These are phyloP conservation scores for Triplophysa yarkandensis DNA, from an alignment of 2,797 vertebrate genomes.

Conservation along the genomic window DNA sequence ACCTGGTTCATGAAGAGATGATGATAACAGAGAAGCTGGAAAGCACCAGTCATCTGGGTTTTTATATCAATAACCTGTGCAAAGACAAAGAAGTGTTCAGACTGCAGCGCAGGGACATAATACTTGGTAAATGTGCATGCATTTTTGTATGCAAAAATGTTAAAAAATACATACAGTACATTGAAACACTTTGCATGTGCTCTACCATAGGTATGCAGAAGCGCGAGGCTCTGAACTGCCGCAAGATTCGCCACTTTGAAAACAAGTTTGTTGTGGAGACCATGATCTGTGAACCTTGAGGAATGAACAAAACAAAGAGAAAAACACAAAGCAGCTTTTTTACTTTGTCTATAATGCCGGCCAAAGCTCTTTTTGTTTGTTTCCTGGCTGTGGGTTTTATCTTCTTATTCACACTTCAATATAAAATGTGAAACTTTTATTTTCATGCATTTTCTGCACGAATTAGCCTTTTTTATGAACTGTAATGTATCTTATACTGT, in stretches of 20 bases:
- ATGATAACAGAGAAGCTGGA: constrained; percentile 90
- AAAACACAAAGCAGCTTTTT: constrained; percentile 2
- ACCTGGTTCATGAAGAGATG: constrained; percentile 54
- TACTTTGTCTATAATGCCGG: neutral
- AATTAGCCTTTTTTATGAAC: neutral
- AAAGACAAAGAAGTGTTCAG: constrained; percentile 89
- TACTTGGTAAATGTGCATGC: constrained; percentile 65
- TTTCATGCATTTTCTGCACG: constrained; percentile 8
- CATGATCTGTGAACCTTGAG: constrained; percentile 82
- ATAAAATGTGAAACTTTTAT: constrained; percentile 11
- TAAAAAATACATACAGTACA: too few species aligned
- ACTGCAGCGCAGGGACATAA: constrained; percentile 86
- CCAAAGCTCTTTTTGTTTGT: neutral
- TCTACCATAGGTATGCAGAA: constrained; percentile 88
- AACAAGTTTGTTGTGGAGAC: constrained; percentile 88
- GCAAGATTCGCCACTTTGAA: constrained; percentile 90
- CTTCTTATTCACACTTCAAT: neutral
- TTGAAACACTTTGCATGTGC: neutral
- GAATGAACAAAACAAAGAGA: neutral
- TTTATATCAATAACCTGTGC: constrained; percentile 90
- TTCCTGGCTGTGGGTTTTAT: neutral
- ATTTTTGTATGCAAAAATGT: too few species aligned
- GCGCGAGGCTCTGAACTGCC: constrained; percentile 83
- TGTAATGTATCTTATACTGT: constrained; percentile 4
- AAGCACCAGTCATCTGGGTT: constrained; percentile 84